Evolutionary conservation across 1,140 invertebrate species (phyloP).

Genomic region (Atopsyche davidsoni): DNA sequence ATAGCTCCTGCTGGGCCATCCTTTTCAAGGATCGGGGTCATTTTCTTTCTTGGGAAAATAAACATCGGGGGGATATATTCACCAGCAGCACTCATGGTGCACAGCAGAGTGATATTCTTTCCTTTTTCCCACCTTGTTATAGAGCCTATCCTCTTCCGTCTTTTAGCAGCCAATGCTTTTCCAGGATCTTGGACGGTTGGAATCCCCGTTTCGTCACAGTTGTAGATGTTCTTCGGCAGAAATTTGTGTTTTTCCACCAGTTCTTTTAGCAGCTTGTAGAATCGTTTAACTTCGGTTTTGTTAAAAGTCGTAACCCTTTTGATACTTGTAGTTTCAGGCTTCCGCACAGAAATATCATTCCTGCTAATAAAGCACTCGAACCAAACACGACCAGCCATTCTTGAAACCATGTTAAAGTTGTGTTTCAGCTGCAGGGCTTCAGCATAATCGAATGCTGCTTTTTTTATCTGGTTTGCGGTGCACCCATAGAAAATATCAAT

Average conservation of each 20-base stretch:
- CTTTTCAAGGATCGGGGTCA: slow-evolving; percentile 30
- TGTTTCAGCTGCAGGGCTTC: background rate
- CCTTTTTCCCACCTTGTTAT: slow-evolving; percentile 38
- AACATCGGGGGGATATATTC: slow-evolving; percentile 34
- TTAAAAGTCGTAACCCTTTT: slow-evolving; percentile 34
- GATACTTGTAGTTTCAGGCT: slow-evolving; percentile 34
- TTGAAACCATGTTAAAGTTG: background rate
- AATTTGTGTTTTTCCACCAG: slow-evolving; percentile 34
- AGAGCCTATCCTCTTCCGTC: slow-evolving; percentile 36
- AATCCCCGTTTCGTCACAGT: slow-evolving; percentile 40
- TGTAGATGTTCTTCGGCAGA: slow-evolving; percentile 34
- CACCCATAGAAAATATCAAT: background rate
- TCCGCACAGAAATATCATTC: slow-evolving; percentile 29
- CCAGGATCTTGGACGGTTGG: slow-evolving; percentile 38
- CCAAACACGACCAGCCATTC: slow-evolving; percentile 4
- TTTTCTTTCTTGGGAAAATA: slow-evolving; percentile 35
- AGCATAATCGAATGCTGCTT: slow-evolving; percentile 1
- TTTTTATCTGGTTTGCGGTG: slow-evolving; percentile 2
- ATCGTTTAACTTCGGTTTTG: slow-evolving; percentile 33
- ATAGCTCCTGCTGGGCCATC: slow-evolving; percentile 33
- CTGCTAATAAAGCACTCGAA: background rate
- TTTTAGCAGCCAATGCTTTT: slow-evolving; percentile 37
- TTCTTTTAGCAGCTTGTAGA: slow-evolving; percentile 35
- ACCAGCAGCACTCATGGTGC: slow-evolving; percentile 34
- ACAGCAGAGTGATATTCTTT: slow-evolving; percentile 32